A percentile compares a stretch with the other conserved stretches of the same genome.
Conservation (phyloP, 2,113 vertebrate species). For the Corythornis vintsioides region DNA sequence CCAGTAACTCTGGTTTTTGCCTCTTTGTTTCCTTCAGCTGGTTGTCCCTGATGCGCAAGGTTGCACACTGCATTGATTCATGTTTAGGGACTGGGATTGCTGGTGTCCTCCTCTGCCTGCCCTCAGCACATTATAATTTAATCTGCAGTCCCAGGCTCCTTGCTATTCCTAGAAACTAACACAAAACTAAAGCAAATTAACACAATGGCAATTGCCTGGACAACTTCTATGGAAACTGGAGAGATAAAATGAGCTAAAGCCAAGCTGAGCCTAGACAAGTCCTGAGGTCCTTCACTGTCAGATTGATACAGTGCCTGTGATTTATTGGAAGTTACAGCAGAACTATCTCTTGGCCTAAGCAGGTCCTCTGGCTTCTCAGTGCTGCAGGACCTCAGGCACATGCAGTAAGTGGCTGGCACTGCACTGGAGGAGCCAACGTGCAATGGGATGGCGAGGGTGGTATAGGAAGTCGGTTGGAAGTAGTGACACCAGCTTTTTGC, state of each 20-base stretch:
- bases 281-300: neutral
- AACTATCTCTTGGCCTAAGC: neutral
- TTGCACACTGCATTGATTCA: neutral
- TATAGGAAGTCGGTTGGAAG: neutral
- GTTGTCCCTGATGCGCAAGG: fast-evolving
- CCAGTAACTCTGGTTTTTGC: neutral
- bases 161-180: neutral
- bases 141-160: too few relatives aligned
- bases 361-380: neutral
- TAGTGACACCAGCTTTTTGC: neutral
- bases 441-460: neutral
- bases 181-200: neutral
- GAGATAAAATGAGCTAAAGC: neutral
- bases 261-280: neutral
- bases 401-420: neutral
- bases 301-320: fast-evolving
- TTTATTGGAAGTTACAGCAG: neutral
- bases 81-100: neutral
- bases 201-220: neutral
- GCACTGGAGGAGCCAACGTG: neutral
- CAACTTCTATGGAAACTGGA: neutral
- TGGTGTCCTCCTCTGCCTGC: neutral
- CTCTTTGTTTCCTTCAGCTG: neutral
- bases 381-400: neutral
- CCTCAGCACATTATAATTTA: neutral